A percentile compares a stretch with the other conserved stretches of the same genome.
Evolutionary conservation across 1,140 invertebrate genomes (phyloP).

Genomic region (Drosophila nasuta): DNA sequence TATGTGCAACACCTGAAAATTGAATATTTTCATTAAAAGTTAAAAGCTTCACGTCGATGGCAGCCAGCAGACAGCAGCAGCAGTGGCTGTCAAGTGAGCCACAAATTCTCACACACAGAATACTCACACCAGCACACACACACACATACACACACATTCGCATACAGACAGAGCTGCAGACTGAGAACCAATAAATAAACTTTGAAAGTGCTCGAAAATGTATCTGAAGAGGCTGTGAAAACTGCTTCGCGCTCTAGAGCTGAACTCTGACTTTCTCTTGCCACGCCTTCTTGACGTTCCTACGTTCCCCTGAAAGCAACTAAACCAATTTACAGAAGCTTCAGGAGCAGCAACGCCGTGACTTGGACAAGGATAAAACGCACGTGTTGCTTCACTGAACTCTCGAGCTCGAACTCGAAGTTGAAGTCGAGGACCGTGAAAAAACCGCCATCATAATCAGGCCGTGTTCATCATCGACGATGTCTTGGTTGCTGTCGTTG

Average conservation of each 20-base stretch:
- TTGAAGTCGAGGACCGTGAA: conserved; percentile 26
- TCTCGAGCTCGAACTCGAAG: neutral
- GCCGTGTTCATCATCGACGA: conserved; percentile 58
- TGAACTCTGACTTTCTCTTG: neutral
- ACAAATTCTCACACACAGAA: conserved; percentile 19
- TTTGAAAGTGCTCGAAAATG: conserved; percentile 71
- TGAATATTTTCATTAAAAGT: conserved; percentile 83
- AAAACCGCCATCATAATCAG: conserved; percentile 75
- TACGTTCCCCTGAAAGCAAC: conserved; percentile 18
- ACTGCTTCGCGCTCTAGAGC: neutral
- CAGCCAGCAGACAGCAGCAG: conserved; percentile 2
- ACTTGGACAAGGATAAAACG: conserved; percentile 32
- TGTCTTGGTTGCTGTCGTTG: neutral
- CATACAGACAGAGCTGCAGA: conserved; percentile 1
- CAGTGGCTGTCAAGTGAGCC: conserved; percentile 44
- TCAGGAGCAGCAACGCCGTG: conserved; percentile 21
- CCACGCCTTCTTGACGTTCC: neutral
- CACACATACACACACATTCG: neutral
- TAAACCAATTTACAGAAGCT: conserved; percentile 46
- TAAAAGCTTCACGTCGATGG: conserved; percentile 60
- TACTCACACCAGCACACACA: neutral
- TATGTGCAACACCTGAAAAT: conserved; percentile 81
- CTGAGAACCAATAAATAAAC: conserved; percentile 78
- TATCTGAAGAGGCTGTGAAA: conserved; percentile 31
- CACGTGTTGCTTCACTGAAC: conserved; percentile 44